Base-by-base conservation (phyloP, 1,140 invertebrate genomes). In the Calephelis nemesis region DNA sequence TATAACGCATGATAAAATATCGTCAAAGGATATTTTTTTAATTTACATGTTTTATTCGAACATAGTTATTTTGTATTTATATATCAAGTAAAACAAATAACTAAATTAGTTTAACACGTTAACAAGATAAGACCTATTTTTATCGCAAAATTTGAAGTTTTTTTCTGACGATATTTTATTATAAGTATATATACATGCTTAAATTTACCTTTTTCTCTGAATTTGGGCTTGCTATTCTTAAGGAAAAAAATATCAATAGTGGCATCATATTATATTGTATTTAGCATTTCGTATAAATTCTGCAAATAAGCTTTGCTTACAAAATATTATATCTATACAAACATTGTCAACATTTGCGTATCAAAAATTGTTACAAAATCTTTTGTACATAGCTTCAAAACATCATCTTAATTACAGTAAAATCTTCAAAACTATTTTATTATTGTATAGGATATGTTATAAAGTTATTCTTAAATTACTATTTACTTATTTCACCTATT, bases 261-360 rank as follows among this genome's bases (percentile, higher is more conserved):
- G 30, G 58, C 58, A n/a, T 60, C 58, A 60, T n/a, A 60, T 60
- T 40, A 60, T 60, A 58, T 58, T 58, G 58, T 60, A 60, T 60
- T 60, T 30, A 60, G 58, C 58, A 40, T 40, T 60, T 60, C 30
- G 12, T 60, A 60, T 60, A 60, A 60, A 60, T 60, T 58, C 58
- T 60, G 58, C 58, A 39, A 60, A 60, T 60, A 60, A 60, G 58
- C 58, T 40, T 60, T 40, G 58, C 58, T 60, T 60, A 60, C 58
- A 60, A 60, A 60, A 60, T 60, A 60, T 40, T 12, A 19, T 13
- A 40, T 60, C 5, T n/a, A 12, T 60, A 60, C 39, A 60, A 60
- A 58, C 11, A 39, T 13, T 60, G 13, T 60, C 11, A 60, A 60
- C 58, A 60, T 60, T 60, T 60, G 39, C 12, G 54, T 58, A 60